Base-by-base conservation (phyloP, 2,797 vertebrate species). In the Aeoliscus strigatus region DNA sequence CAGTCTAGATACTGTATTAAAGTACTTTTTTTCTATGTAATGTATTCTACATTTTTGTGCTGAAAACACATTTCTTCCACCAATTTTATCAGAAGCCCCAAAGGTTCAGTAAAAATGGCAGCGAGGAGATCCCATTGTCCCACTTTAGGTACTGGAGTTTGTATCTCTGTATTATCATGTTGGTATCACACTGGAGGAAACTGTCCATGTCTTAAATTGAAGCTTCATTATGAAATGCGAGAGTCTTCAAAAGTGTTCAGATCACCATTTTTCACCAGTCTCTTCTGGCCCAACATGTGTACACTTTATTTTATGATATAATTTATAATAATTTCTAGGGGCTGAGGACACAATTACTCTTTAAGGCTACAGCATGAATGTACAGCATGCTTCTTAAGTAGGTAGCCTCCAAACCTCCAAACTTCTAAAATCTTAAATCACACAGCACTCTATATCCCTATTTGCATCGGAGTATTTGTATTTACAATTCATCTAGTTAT, bases 141-240 rank as follows among this genome's bases (percentile, higher is more conserved):
- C 26, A 58, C 53, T 62, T 46, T 24, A 54, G 16, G 55, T 39
- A 6, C 33, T 32, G 36, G 34, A 45, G 43, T 45, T 50, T 49
- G 9, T 16, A n/a, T 13, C 21, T 52, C 18, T 44, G 67, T 52
- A 41, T 64, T 54, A 32, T 54, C 56, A 39, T 65, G 34, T 47
- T 55, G 35, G 10, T 42, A 27, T 54, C 15, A 54, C 16, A 54
- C 46, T 47, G 39, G 23, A 34, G 36, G 32, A 8, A 13, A 31
- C 59, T 55, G 31, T 27, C 64, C 24, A 52, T 25, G 25, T 24
- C 24, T 51, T 6, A n/a, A 49, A 49, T 36, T 38, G 16, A 34
- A 51, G 39, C 31, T 45, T 59, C 10, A 29, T 4, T 8, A 4
- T 37, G n/a, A n/a, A n/a, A n/a, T n/a, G n/a, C 12, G 23, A 36